Evolutionary conservation across 1,140 invertebrate genomes (phyloP).

Genomic region (Anastrepha ludens): DNA sequence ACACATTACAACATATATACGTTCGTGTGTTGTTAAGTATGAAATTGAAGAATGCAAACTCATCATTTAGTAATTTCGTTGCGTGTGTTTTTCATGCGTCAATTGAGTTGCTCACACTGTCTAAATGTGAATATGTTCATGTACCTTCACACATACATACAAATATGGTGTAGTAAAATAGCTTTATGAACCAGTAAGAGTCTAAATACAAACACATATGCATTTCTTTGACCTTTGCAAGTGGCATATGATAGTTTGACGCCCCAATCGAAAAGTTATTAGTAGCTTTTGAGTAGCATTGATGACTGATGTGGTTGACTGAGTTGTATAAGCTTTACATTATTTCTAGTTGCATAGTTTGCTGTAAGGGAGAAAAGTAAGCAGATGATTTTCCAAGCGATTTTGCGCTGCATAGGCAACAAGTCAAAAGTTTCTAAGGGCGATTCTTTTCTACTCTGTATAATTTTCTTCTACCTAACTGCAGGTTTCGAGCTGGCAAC

Average conservation of each 20-base stretch:
- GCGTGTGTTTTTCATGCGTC: slow-evolving; percentile 33
- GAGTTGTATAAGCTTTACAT: too few relatives aligned
- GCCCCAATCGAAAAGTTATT: not conserved
- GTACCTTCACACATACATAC: not conserved
- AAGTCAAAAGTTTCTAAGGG: too few relatives aligned
- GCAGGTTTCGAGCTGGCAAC: too few relatives aligned
- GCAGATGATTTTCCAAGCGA: too few relatives aligned
- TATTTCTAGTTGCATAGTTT: too few relatives aligned
- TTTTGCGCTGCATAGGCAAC: too few relatives aligned
- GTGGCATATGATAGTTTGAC: not conserved
- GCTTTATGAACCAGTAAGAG: not conserved
- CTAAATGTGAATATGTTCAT: not conserved
- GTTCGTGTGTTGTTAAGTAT: not conserved
- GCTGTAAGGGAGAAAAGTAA: too few relatives aligned
- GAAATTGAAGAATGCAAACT: slow-evolving; percentile 32
- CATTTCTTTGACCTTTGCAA: not conserved
- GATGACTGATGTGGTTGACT: too few relatives aligned
- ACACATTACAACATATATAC: not conserved
- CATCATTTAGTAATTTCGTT: slow-evolving; percentile 40
- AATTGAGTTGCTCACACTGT: slow-evolving; percentile 40
- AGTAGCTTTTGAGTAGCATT: too few relatives aligned
- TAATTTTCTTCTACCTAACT: too few relatives aligned
- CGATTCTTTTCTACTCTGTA: too few relatives aligned
- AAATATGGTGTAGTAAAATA: too few relatives aligned
- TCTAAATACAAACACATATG: not conserved